Evolutionary conservation across 2,888 invertebrate species (phyloP).

Genomic region (Tiliacea aurago): DNA sequence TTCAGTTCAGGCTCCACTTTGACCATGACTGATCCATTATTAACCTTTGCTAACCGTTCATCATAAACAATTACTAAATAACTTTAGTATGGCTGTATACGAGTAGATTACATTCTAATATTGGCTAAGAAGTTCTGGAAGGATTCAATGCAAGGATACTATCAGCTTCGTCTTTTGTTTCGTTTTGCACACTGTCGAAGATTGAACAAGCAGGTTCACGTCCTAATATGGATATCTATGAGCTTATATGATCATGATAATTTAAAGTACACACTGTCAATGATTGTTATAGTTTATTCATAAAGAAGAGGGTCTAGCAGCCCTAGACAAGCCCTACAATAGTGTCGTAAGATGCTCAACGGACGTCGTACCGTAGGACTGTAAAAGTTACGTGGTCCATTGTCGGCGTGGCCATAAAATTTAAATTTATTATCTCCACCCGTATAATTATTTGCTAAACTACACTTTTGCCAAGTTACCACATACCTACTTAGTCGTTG

Average conservation of each 20-base stretch:
- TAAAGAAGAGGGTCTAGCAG: constrained; percentile 7
- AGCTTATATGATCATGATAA: too few relatives aligned
- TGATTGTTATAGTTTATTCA: neutral
- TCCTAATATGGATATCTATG: neutral
- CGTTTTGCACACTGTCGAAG: neutral
- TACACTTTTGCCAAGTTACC: constrained; percentile 57
- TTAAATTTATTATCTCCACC: constrained; percentile 61
- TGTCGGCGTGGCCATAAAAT: constrained; percentile 57
- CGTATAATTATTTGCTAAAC: constrained; percentile 64
- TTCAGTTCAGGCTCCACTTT: constrained; percentile 1
- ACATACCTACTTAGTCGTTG: constrained; percentile 33
- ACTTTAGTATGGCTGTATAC: neutral
- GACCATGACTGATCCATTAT: constrained; percentile 39
- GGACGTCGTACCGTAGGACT: constrained; percentile 39
- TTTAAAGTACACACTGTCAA: neutral
- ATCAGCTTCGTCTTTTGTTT: constrained; percentile 36
- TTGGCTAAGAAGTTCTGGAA: constrained; percentile 38
- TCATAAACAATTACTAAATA: constrained; percentile 11
- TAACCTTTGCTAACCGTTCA: constrained; percentile 15
- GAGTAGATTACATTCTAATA: constrained; percentile 27
- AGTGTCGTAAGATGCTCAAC: constrained; percentile 47
- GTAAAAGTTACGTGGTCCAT: constrained; percentile 62
- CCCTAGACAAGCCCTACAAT: constrained; percentile 35
- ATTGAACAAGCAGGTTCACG: neutral
- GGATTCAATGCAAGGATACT: constrained; percentile 43